Evolutionary conservation across 2,113 vertebrate species (phyloP).

Genomic region (Ivindomyrus marchei): DNA sequence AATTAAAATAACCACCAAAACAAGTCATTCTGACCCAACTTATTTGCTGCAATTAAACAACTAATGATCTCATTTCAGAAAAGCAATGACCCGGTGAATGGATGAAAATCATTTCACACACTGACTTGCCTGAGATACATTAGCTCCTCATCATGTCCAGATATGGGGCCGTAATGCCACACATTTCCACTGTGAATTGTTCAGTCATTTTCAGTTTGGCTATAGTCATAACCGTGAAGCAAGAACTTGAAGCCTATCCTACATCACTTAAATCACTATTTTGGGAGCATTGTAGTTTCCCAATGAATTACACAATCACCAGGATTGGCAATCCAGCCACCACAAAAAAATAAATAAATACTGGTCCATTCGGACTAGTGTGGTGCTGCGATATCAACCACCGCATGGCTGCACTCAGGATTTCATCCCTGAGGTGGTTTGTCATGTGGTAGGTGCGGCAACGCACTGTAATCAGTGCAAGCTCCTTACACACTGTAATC

Average conservation of each 20-base stretch:
- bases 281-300: not conserved
- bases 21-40: slow-evolving; percentile 29
- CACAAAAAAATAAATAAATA: too few species aligned
- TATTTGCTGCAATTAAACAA: slow-evolving; percentile 26
- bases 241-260: not conserved
- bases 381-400: too few species aligned
- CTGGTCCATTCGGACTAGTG: too few species aligned
- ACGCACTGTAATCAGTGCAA: too few species aligned
- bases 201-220: not conserved
- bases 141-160: not conserved
- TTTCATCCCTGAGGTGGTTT: too few species aligned
- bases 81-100: not conserved
- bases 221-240: not conserved
- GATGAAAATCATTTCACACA: not conserved
- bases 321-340: too few species aligned
- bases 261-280: not conserved
- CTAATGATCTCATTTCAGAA: slow-evolving; percentile 30
- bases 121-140: not conserved
- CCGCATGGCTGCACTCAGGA: too few species aligned
- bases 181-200: not conserved
- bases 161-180: not conserved
- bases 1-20: not conserved
- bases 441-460: too few species aligned
- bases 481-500: too few species aligned
- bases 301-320: not conserved